phyloP scores from a whole-genome alignment of 2,888 invertebrate species.

The Polydrusus pterygomalis region DNA sequence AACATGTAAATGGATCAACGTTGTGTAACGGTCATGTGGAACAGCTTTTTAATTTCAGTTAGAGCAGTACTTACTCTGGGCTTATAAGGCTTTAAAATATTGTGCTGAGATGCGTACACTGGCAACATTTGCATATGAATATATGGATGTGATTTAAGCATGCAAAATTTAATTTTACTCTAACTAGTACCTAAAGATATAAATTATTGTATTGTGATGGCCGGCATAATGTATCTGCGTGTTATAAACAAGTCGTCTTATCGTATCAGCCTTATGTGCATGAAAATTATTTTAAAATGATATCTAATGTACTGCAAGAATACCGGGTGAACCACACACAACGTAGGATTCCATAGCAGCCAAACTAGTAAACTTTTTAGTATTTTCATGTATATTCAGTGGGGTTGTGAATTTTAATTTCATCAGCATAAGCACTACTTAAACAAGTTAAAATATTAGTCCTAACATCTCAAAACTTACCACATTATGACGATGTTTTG shows the following conservation, averaged over 20 bases:
- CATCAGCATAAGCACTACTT: too few species aligned
- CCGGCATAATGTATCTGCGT: conserved; percentile 19
- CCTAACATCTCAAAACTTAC: too few species aligned
- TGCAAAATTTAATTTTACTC: conserved; percentile 49
- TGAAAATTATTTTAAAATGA: too few species aligned
- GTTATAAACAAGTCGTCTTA: not conserved
- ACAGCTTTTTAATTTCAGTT: conserved; percentile 54
- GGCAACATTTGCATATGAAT: conserved; percentile 52
- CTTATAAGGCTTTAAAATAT: conserved; percentile 53
- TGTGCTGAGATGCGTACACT: conserved; percentile 52
- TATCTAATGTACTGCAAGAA: too few species aligned
- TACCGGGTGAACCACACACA: too few species aligned
- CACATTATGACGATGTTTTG: too few species aligned
- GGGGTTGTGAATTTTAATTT: too few species aligned
- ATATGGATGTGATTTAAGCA: conserved; percentile 44
- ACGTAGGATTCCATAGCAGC: too few species aligned
- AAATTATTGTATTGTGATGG: conserved; percentile 36
- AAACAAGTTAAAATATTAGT: too few species aligned
- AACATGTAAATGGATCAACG: conserved; percentile 48
- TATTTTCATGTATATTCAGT: too few species aligned
- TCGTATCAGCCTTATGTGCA: not conserved
- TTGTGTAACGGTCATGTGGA: conserved; percentile 52
- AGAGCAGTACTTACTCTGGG: conserved; percentile 41
- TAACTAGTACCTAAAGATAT: conserved; percentile 41
- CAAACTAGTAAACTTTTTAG: too few species aligned